Conservation (phyloP, 1,140 invertebrate species). For the Agrypnia vestita region DNA sequence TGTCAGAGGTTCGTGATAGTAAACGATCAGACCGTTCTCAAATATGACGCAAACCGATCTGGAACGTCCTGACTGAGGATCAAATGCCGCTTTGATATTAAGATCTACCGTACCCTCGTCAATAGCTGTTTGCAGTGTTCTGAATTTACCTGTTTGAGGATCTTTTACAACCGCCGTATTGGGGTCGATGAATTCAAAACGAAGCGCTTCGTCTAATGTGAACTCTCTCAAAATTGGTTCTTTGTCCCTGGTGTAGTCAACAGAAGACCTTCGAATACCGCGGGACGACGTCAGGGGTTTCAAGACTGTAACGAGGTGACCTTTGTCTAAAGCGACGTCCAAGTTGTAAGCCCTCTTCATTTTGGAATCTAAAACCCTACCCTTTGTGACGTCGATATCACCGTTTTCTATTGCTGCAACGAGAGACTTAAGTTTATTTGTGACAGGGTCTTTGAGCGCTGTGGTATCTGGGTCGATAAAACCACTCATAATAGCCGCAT, state of each 20-base stretch:
- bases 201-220: constrained; percentile 85
- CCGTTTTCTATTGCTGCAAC: constrained; percentile 85
- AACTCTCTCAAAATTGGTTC: constrained; percentile 78
- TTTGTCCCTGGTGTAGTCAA: constrained; percentile 66
- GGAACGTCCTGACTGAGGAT: constrained; percentile 76
- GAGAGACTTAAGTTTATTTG: constrained; percentile 82
- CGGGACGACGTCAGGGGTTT: constrained; percentile 79
- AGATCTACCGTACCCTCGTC: constrained; percentile 81
- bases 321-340: constrained; percentile 82
- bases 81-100: constrained; percentile 77
- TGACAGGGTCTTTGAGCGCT: constrained; percentile 83
- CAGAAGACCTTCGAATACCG: constrained; percentile 72
- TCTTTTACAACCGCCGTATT: constrained; percentile 85
- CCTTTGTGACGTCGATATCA: constrained; percentile 83
- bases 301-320: constrained; percentile 82
- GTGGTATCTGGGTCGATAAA: constrained; percentile 86
- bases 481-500: constrained; percentile 80
- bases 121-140: constrained; percentile 81
- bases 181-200: constrained; percentile 83
- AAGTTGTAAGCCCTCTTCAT: constrained; percentile 82
- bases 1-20: constrained; percentile 79
- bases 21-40: constrained; percentile 82
- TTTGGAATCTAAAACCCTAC: constrained; percentile 85
- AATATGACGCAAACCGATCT: constrained; percentile 82
- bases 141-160: constrained; percentile 82